phyloP scores from a whole-genome alignment of 2,888 invertebrate species.

The Nematopogon swammerdamellus region DNA sequence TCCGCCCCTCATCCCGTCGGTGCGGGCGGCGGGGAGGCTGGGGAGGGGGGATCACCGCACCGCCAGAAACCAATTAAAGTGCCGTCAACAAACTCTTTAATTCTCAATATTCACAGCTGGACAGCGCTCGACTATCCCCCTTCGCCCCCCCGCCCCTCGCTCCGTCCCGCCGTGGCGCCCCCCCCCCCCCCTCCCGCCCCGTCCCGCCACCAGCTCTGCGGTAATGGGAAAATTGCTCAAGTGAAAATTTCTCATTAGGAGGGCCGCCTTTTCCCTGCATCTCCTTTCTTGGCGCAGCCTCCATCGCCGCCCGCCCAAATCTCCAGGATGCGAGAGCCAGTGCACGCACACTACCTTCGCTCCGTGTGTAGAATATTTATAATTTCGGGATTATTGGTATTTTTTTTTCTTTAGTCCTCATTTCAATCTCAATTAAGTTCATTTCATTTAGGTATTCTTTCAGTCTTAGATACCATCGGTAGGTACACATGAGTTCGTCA shows the following conservation, averaged over 20 bases:
- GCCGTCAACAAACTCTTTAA: neutral
- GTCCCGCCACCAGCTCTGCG: constrained; percentile 25
- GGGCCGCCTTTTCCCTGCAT: constrained; percentile 7
- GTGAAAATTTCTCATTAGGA: constrained; percentile 3
- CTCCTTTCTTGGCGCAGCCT: constrained; percentile 4
- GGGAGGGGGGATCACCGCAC: too few relatives aligned
- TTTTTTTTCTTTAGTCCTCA: too few relatives aligned
- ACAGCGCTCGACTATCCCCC: constrained; percentile 8
- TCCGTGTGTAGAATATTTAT: too few relatives aligned
- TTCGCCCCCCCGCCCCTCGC: constrained; percentile 18
- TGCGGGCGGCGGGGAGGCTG: too few relatives aligned
- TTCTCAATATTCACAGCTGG: neutral
- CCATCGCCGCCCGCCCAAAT: constrained; percentile 1
- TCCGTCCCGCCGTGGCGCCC: constrained; percentile 18
- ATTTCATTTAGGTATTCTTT: too few relatives aligned
- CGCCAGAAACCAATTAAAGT: neutral
- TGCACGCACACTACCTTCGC: too few relatives aligned
- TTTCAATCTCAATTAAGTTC: too few relatives aligned
- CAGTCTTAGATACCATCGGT: too few relatives aligned
- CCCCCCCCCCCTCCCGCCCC: constrained; percentile 19
- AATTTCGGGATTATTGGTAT: too few relatives aligned
- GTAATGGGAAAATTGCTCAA: neutral
- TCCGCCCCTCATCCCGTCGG: too few relatives aligned
- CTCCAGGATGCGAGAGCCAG: constrained; percentile 1
- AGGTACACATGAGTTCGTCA: too few relatives aligned